Evolutionary conservation across 2,888 invertebrate genomes (phyloP), one percentile per base, ranked within the genome.

Genomic region (Megaustenia siamemsis): DNA sequence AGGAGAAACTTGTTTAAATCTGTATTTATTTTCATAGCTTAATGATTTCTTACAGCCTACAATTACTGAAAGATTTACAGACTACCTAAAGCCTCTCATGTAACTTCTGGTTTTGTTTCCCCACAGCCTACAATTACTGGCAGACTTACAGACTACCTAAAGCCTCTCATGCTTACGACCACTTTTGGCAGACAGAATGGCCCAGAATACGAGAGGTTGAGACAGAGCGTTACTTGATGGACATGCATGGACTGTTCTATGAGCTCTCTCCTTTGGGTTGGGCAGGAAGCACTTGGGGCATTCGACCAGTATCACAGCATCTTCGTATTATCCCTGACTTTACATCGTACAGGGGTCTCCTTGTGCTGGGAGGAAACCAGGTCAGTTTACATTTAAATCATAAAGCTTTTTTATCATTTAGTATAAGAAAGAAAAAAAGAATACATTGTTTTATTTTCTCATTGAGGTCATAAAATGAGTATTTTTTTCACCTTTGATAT

Each of bases 131-230:
- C 83, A 73, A 69, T 43, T 53, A 79, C 32, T 88, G 88, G 88
- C 88, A 87, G 79, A 88, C 88, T 5, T 88, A 88, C 82, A 85
- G 88, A 8, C 75, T 88, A n/a, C 88, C 88, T 18, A 88, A 88
- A 76, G 88, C 86, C 38, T 88, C 87, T 69, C 87, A 88, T 56
- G 88, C 88, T 8, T 88, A 85, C 75, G 88, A 88, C 63, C 87
- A 88, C 45, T 85, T 87, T 21, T 87, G 87, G 87, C 88, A 88
- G 82, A 87, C 88, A 43, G 88, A 87, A 49, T 88, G 87, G 88
- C 88, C 88, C 0, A 76, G 87, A 56, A 87, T 88, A 35, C 76
- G 87, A 32, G 87, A 88, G 53, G 88, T 87, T 40, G 88, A 88
- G 68, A 87, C 88, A 6, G 88, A 87, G 75, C 85, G 88, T 32